phyloP scores from a whole-genome alignment of 64 coral and sea anemone species.

The Orbicella faveolata region DNA sequence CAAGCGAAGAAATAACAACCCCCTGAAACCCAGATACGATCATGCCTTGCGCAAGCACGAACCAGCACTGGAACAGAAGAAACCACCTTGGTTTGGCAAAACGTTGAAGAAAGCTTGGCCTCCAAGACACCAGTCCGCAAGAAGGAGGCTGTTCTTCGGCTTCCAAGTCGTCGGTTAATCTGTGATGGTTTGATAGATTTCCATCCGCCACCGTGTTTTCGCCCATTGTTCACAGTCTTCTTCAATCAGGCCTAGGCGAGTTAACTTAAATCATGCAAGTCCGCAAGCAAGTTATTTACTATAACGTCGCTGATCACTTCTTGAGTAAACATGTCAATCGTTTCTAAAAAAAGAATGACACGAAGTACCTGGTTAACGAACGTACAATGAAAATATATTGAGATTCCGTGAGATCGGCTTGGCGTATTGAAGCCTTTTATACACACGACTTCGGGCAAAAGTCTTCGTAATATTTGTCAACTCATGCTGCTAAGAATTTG shows the following conservation, averaged over 20 bases:
- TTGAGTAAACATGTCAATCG: slow-evolving; percentile 16
- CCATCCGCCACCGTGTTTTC: neutral
- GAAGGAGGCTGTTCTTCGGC: neutral
- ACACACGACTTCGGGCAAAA: neutral
- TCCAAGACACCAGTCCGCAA: slow-evolving; percentile 49
- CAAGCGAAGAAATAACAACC: slow-evolving; percentile 92
- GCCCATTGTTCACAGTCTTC: neutral
- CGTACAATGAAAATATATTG: neutral
- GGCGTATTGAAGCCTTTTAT: too few relatives aligned
- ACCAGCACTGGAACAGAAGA: slow-evolving; percentile 82
- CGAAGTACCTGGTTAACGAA: neutral
- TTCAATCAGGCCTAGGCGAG: neutral
- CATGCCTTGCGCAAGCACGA: slow-evolving; percentile 89
- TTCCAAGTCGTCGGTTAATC: neutral
- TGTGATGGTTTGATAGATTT: neutral
- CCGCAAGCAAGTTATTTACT: too few relatives aligned
- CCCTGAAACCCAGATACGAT: slow-evolving; percentile 81
- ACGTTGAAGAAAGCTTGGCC: slow-evolving; percentile 60
- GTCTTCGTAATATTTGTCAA: neutral
- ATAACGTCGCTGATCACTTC: neutral
- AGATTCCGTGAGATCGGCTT: too few relatives aligned
- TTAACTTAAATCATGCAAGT: too few relatives aligned
- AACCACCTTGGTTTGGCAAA: slow-evolving; percentile 82
- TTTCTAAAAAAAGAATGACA: slow-evolving; percentile 7
- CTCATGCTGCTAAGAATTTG: neutral